These are phyloP conservation scores for Hirundo rustica DNA, from an alignment of 2,797 vertebrate genomes.

Conservation along the genomic window DNA sequence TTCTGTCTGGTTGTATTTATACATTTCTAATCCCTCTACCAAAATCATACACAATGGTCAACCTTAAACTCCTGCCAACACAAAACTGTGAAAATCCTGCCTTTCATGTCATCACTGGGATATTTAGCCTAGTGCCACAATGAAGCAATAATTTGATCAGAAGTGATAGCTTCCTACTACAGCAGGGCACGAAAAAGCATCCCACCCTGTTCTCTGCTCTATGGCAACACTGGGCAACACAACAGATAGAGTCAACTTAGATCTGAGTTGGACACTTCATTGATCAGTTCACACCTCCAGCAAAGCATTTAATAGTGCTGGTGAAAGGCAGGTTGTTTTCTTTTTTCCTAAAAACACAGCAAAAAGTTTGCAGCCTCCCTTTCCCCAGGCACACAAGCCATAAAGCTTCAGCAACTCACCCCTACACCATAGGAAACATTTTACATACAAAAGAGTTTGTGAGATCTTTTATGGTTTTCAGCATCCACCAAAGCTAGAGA, in stretches of 20 bases:
- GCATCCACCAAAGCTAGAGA: not conserved
- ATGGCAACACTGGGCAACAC: not conserved
- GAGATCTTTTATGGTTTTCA: not conserved
- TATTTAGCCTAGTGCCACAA: not conserved
- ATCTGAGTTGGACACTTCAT: not conserved
- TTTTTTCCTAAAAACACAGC: not conserved
- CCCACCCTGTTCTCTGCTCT: not conserved
- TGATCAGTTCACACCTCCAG: not conserved
- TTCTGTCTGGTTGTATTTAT: not conserved
- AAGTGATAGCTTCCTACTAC: not conserved
- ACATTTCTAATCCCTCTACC: not conserved
- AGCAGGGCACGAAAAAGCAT: fast-evolving
- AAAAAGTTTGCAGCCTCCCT: not conserved
- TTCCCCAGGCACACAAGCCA: not conserved
- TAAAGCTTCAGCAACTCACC: not conserved
- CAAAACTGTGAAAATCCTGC: not conserved
- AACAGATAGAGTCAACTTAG: not conserved
- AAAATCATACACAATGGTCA: not conserved
- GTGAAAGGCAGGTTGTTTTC: not conserved
- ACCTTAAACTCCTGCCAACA: not conserved
- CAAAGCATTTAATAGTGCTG: not conserved
- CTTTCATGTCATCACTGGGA: not conserved
- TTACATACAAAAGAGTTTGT: not conserved
- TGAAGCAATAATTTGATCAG: not conserved
- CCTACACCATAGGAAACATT: not conserved